Evolutionary conservation across 2,888 invertebrate genomes (phyloP).

Genomic region (Atrina japonica): DNA sequence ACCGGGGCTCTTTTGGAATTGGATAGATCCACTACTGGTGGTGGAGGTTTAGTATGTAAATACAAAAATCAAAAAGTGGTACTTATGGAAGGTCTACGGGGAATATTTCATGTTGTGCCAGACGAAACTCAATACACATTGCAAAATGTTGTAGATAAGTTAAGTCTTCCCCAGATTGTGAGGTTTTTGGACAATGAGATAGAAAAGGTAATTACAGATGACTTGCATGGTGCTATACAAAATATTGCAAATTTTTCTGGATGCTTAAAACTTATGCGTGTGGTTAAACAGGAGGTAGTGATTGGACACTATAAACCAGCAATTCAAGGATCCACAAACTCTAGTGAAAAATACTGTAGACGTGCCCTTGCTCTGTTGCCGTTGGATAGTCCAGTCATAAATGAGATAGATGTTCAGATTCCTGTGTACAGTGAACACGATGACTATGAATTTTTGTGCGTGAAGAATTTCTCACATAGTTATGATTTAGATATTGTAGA

Average conservation of each 20-base stretch:
- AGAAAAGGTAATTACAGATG: constrained; percentile 23
- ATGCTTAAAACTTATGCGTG: constrained; percentile 19
- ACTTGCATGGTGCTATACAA: constrained; percentile 27
- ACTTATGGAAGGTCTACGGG: not conserved
- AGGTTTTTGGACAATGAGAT: constrained; percentile 35
- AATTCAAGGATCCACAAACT: not conserved
- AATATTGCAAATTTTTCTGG: constrained; percentile 21
- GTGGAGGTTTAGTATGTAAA: constrained; percentile 25
- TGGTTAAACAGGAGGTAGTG: constrained; percentile 31
- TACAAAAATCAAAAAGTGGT: constrained; percentile 18
- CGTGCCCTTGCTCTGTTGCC: constrained; percentile 39
- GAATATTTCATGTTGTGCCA: constrained; percentile 22
- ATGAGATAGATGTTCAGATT: constrained; percentile 33
- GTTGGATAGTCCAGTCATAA: constrained; percentile 28
- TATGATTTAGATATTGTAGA: constrained; percentile 31
- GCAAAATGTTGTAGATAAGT: constrained; percentile 28
- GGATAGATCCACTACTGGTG: constrained; percentile 23
- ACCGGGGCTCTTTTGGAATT: constrained; percentile 19
- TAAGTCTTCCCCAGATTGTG: constrained; percentile 35
- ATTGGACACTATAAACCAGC: constrained; percentile 39
- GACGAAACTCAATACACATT: constrained; percentile 37
- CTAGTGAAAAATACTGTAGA: constrained; percentile 10
- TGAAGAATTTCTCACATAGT: constrained; percentile 23
- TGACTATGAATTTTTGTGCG: constrained; percentile 30
- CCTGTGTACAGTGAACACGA: constrained; percentile 24